These are phyloP conservation scores for Saccostrea glomerata DNA, from an alignment of 1,140 invertebrate species.

Conservation along the genomic window DNA sequence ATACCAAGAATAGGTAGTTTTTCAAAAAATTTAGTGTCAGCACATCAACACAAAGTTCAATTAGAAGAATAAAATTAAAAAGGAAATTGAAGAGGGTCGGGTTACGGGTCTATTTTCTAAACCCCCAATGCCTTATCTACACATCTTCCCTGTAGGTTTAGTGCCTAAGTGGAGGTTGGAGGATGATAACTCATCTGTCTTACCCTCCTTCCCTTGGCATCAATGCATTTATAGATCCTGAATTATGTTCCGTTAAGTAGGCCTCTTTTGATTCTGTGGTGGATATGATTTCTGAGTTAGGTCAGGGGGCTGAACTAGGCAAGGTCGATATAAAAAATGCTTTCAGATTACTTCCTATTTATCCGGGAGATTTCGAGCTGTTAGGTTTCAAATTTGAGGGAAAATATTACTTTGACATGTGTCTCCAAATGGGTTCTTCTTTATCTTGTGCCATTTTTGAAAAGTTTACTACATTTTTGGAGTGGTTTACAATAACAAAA, in stretches of 20 bases:
- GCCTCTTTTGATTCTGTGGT: slow-evolving; percentile 37
- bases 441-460: slow-evolving; percentile 11
- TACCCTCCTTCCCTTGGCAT: slow-evolving; percentile 32
- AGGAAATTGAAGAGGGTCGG: too few species aligned
- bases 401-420: neutral
- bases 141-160: slow-evolving; percentile 42
- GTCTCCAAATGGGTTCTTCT: neutral
- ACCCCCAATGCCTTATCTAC: slow-evolving; percentile 29
- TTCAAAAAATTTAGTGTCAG: too few species aligned
- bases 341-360: slow-evolving; percentile 25
- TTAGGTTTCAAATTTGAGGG: neutral
- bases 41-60: too few species aligned
- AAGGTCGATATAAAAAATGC: slow-evolving; percentile 39
- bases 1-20: too few species aligned
- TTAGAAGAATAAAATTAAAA: too few species aligned
- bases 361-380: slow-evolving; percentile 4
- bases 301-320: neutral
- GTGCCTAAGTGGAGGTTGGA: slow-evolving; percentile 43
- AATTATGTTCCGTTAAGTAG: slow-evolving; percentile 5
- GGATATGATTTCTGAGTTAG: too few species aligned
- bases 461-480: neutral
- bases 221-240: slow-evolving; percentile 38
- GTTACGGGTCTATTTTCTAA: slow-evolving; percentile 32
- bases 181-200: slow-evolving; percentile 49
- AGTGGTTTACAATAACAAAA: neutral